Evolutionary conservation across 2,888 invertebrate genomes (phyloP), one percentile per base, ranked within the genome.

Genomic region (Uropetala carovei): DNA sequence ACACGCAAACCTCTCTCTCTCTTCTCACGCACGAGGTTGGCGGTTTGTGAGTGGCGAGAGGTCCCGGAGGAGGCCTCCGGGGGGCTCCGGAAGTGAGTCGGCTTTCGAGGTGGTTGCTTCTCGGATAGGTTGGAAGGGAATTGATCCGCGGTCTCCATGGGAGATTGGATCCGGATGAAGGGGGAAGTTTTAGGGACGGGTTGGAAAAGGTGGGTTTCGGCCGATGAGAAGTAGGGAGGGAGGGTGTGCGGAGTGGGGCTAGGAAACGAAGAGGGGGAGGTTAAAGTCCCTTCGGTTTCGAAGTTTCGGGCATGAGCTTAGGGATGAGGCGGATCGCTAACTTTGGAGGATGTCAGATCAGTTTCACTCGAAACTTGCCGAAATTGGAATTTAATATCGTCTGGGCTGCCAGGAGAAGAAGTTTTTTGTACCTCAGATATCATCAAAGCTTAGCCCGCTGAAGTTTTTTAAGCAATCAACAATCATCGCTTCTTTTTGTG

Each of bases 41-140:
- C 22, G 68, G 68, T 27, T 75, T 75, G 75, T 27, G 75, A 75
- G 75, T 75, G 75, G 13, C 75, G 11, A 75, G 11, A 75, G 27
- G 75, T 75, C 27, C 75, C 75, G 75, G 68, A 68, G 75, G 68
- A 68, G 68, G 68, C 68, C 22, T 68, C 68, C 68, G n/a, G 75
- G 27, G 27, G 27, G 27, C 22, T 27, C 75, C 75, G 75, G 75
- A 75, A 75, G 75, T 75, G 75, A 27, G 18, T 22, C 75, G 75
- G 75, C 75, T 75, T 75, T 75, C 27, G 75, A 75, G 75, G 75
- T 75, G 75, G 75, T 75, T 75, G 75, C 27, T 75, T 75, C 75
- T 75, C 18, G 75, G 27, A 75, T 27, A 43, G 43, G 43, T 43
- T 43, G 68, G 18, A 22, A n/a, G 75, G 27, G 75, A 75, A 75